These are phyloP conservation scores for Alitta virens DNA, from an alignment of 2,888 invertebrate species.

Conservation along the genomic window DNA sequence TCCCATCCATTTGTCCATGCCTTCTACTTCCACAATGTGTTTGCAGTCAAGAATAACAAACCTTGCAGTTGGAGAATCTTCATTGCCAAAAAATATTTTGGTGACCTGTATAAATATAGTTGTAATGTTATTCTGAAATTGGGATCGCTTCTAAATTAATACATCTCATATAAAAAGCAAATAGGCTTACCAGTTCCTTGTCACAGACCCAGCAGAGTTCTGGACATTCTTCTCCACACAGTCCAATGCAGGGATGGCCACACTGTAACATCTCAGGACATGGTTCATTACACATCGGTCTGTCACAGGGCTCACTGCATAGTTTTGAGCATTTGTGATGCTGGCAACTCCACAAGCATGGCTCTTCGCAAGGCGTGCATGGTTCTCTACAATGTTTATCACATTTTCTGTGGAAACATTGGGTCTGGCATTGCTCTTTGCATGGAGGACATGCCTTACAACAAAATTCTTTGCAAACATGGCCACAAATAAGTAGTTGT, in stretches of 20 bases:
- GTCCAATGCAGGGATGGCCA: constrained; percentile 66
- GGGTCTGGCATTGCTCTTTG: constrained; percentile 46
- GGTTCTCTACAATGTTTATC: constrained; percentile 38
- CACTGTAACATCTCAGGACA: constrained; percentile 58
- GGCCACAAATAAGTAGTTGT: constrained; percentile 60
- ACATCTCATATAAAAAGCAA: too few species aligned
- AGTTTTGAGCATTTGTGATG: constrained; percentile 45
- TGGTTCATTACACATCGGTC: constrained; percentile 47
- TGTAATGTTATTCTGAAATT: too few species aligned
- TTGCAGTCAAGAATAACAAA: constrained; percentile 50
- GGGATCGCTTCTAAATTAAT: too few species aligned
- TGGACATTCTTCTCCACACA: constrained; percentile 75
- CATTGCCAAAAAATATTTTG: constrained; percentile 58
- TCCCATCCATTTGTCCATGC: constrained; percentile 50
- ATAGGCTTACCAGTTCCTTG: constrained; percentile 35
- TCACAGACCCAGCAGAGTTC: constrained; percentile 64
- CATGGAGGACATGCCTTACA: constrained; percentile 54
- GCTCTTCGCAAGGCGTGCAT: constrained; percentile 49
- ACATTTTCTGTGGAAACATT: constrained; percentile 48
- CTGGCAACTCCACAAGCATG: constrained; percentile 49
- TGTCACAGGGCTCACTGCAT: constrained; percentile 55
- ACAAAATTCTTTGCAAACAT: constrained; percentile 52
- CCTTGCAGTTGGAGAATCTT: constrained; percentile 62
- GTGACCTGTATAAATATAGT: too few species aligned
- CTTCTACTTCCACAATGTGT: constrained; percentile 53